phyloP scores from a whole-genome alignment of 2,113 vertebrate genomes.

The Ammodytes marinus region DNA sequence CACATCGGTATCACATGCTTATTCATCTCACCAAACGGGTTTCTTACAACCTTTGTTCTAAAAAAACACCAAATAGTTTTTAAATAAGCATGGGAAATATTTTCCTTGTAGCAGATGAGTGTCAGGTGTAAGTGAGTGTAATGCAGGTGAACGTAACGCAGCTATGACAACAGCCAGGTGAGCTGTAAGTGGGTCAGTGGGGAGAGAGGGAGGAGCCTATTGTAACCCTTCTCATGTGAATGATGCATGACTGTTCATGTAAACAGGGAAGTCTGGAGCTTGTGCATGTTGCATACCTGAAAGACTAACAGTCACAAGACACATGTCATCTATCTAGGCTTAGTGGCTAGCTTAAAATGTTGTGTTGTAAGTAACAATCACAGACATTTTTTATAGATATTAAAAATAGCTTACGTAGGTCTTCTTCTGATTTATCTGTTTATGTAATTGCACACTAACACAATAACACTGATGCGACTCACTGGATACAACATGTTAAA shows the following conservation, averaged over 20 bases:
- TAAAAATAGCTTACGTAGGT: background rate
- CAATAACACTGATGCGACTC: too few species aligned
- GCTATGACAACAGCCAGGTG: slow-evolving; percentile 25
- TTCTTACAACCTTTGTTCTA: background rate
- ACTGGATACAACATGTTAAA: background rate
- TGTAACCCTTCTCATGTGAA: slow-evolving; percentile 24
- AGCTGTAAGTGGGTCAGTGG: slow-evolving; percentile 40
- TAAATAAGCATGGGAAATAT: background rate
- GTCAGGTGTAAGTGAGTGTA: background rate
- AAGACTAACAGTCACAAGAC: background rate
- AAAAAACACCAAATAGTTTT: background rate
- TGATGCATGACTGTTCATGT: slow-evolving; percentile 2
- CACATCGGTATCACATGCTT: background rate
- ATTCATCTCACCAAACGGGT: slow-evolving; percentile 7
- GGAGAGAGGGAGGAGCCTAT: slow-evolving; percentile 8
- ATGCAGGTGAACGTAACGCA: background rate
- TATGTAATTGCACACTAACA: background rate
- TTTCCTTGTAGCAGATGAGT: background rate
- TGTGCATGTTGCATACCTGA: background rate
- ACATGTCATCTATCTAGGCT: background rate
- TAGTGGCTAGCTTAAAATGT: background rate
- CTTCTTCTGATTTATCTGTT: background rate
- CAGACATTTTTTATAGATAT: background rate
- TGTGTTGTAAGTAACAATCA: background rate
- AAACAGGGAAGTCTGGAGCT: slow-evolving; percentile 30